Percentiles rank a stretch among this genome's conserved stretches.
Conservation (phyloP, 2,797 vertebrate species). For the Lithobates sylvaticus region DNA sequence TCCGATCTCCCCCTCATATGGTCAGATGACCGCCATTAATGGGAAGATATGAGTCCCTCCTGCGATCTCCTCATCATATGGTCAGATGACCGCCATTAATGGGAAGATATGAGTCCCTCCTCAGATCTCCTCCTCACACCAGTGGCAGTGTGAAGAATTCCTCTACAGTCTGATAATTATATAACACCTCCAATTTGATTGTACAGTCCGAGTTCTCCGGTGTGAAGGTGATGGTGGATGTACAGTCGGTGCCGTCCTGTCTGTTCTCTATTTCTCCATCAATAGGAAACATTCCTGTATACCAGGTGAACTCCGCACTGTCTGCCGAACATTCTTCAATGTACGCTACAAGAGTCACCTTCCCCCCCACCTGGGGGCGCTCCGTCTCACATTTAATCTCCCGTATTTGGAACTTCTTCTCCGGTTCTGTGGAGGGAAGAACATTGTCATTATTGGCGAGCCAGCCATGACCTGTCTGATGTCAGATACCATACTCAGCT, state of each 20-base stretch:
- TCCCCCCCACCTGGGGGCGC: background rate
- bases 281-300: constrained; percentile 11
- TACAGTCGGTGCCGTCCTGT: constrained; percentile 53
- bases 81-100: background rate
- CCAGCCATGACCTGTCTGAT: background rate
- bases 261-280: constrained; percentile 13
- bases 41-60: background rate
- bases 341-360: background rate
- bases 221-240: constrained; percentile 20
- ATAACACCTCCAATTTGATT: constrained; percentile 15
- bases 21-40: background rate
- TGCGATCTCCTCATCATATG: background rate
- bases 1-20: no score
- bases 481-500: no score
- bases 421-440: background rate
- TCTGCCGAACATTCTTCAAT: background rate
- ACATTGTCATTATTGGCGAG: background rate
- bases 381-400: background rate
- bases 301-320: background rate
- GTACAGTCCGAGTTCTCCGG: constrained; percentile 3
- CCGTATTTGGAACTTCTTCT: background rate
- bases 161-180: constrained; percentile 21
- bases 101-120: background rate
- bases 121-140: background rate
- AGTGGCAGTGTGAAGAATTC: constrained; percentile 22